Conservation (phyloP, 2,888 invertebrate genomes). For the Copidosoma aretas region DNA sequence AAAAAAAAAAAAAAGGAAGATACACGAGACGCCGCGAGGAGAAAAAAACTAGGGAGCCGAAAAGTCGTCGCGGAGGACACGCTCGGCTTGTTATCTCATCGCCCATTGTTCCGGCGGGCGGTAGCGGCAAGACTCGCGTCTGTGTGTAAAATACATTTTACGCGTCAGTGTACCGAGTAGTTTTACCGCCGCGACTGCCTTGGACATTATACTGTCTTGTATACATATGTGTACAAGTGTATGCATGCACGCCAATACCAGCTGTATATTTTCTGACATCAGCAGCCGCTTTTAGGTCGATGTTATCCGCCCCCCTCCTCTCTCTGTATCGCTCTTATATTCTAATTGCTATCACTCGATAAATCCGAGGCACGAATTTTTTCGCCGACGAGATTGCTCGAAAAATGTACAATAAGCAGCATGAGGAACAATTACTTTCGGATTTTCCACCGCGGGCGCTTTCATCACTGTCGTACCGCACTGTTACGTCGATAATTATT, state of each 20-base stretch:
- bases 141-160: no score
- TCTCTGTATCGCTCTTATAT: constrained; percentile 17
- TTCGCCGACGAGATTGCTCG: background rate
- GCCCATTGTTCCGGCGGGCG: constrained; percentile 48
- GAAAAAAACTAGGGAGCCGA: constrained; percentile 6
- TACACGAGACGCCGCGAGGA: constrained; percentile 5
- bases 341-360: constrained; percentile 4
- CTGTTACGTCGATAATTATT: no score
- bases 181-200: no score
- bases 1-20: background rate
- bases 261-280: background rate
- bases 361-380: background rate
- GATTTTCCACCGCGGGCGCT: no score
- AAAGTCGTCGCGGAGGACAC: constrained; percentile 34
- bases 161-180: no score
- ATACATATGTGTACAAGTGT: no score
- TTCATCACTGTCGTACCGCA: background rate
- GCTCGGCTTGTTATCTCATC: constrained; percentile 48
- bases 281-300: background rate
- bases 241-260: no score
- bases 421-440: no score
- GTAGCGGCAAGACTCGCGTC: no score
- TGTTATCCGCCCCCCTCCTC: background rate
- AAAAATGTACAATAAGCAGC: background rate
- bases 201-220: no score